Base-by-base conservation (phyloP, 2,888 invertebrate genomes). In the Hirudinaria manillensis region DNA sequence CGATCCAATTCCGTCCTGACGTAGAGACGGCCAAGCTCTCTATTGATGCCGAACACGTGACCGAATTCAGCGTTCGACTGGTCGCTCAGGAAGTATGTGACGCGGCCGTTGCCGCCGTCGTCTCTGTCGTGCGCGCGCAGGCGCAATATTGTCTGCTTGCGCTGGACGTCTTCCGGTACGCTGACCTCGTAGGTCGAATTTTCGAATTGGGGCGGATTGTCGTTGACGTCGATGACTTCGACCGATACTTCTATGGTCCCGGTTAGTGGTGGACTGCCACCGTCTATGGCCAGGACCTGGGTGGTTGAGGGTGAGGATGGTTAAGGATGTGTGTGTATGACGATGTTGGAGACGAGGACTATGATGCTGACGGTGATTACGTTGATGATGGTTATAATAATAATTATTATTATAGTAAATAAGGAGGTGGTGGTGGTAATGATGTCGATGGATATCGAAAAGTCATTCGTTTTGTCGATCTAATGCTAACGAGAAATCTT, bases 61-160 rank as follows among this genome's bases (percentile, higher is more conserved):
- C 56, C 56, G 56, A 53, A 72, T 13, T 72, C 56, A 21, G 24
- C 29, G 29, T 29, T 24, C 10, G 72, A 51, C 32, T 72, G 72
- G 21, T 53, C 29, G 51, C 51, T 32, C 1, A 72, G 56, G 16
- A 7, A 10, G 72, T 72, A 72, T 0, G 32, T 55, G 0, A 73
- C 65, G 19, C 29, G 21, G 3, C 94, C 92, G 86, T 97, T 97
- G 77, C 91, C 89, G 0, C 94, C 94, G 80, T 90, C 89, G 85
- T 98, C 97, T 79, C 90, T 89, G 86, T 98, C 97, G 77, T 76
- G 72, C 4, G 95, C 95, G 76, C 88, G 86, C 0, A 55, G 7
- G 27, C 36, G 24, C 21, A 56, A 10, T 6, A 72, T 32, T 21
- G 21, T 21, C 7, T n/a, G 19, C 3, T 56, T 32, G 29, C 2